phyloP scores from a whole-genome alignment of 2,888 invertebrate genomes.

The Netelia fuscicornis region DNA sequence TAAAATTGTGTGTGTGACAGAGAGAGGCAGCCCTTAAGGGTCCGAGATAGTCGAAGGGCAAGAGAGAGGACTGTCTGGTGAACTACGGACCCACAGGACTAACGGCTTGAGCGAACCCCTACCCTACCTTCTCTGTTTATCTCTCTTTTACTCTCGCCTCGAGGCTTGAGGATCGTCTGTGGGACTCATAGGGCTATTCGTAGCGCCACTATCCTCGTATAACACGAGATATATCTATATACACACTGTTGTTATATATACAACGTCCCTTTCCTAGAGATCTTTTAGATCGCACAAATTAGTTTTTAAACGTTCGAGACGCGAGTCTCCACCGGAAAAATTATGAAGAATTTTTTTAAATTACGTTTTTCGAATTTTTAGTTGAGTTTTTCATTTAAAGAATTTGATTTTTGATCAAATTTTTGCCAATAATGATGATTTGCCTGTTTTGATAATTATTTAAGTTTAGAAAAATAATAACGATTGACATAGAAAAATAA shows the following conservation, averaged over 20 bases:
- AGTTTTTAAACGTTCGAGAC: conserved; percentile 45
- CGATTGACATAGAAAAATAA: no score
- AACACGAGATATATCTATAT: neutral
- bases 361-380: neutral
- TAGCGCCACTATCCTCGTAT: conserved; percentile 56
- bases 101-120: conserved; percentile 80
- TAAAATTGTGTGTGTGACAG: conserved; percentile 44
- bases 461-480: neutral
- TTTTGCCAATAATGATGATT: neutral
- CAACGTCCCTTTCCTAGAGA: neutral
- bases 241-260: neutral
- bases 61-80: conserved; percentile 35
- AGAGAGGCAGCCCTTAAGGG: conserved; percentile 60
- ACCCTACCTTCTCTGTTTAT: conserved; percentile 20
- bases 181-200: conserved; percentile 52
- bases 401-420: neutral
- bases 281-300: conserved; percentile 39
- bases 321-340: neutral
- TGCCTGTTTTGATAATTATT: neutral
- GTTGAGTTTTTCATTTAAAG: neutral
- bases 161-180: conserved; percentile 30
- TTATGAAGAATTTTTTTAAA: neutral
- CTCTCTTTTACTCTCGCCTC: conserved; percentile 5
- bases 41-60: conserved; percentile 64
- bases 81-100: conserved; percentile 73